These are phyloP conservation scores for Stichodactyla mertensii DNA, from an alignment of 64 coral and sea anemone genomes.

Conservation along the genomic window DNA sequence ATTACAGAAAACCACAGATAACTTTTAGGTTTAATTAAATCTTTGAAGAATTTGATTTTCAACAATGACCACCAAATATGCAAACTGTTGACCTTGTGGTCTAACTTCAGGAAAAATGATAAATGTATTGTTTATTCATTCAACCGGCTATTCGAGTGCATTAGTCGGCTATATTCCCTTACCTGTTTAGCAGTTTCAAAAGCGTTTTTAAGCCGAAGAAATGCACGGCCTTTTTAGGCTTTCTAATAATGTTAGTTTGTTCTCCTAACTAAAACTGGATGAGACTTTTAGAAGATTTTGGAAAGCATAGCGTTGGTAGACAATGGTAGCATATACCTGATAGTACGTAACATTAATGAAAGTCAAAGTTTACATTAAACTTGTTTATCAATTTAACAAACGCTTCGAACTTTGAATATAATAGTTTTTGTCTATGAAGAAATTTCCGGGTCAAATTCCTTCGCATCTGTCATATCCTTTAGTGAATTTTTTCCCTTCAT, in stretches of 20 bases:
- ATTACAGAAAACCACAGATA: not conserved
- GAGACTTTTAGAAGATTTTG: too few species aligned
- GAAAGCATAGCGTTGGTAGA: too few species aligned
- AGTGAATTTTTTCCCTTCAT: not conserved
- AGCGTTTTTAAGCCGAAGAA: not conserved
- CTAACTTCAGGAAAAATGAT: not conserved
- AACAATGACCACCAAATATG: not conserved
- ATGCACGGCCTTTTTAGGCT: too few species aligned
- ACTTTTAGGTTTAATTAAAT: not conserved
- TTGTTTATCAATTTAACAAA: not conserved
- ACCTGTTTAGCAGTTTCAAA: not conserved
- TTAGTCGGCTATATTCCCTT: not conserved
- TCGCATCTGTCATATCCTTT: not conserved
- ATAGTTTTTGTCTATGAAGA: not conserved
- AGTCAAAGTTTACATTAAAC: too few species aligned
- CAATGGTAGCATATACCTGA: too few species aligned
- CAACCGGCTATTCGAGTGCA: not conserved
- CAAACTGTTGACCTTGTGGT: not conserved
- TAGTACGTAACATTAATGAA: too few species aligned
- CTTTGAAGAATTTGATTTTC: not conserved
- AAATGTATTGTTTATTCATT: slow-evolving; percentile 9
- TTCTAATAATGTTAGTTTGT: too few species aligned
- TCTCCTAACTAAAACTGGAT: too few species aligned
- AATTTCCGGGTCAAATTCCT: not conserved
- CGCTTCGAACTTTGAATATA: not conserved